Base-by-base conservation (phyloP, 2,888 invertebrate genomes). In the Icerya purchasi region DNA sequence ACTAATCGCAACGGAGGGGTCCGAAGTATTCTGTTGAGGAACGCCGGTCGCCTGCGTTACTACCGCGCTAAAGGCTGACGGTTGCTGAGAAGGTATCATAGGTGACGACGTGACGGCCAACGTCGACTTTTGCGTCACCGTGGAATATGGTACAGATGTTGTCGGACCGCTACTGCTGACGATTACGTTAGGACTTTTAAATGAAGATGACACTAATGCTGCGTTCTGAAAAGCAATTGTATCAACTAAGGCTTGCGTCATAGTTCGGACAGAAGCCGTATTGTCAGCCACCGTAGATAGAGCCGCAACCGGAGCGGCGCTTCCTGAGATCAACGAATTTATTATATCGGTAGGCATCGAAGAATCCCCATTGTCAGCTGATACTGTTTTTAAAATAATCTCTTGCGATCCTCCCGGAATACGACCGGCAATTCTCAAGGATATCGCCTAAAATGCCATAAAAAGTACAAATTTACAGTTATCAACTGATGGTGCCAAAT, bases 101-200 rank as follows among this genome's bases (percentile, higher is more conserved):
- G 36, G 14, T 14, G 36, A 14, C 3, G 56, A 18, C 20, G 23
- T n/a, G 63, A 86, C 77, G 56, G 77, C 86, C 69, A 86, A 86
- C 54, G 88, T 87, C 90, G 91, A 90, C 72, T 89, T 89, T 68
- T 87, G 86, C 71, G 90, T 90, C 52, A 90, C 89, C 73, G 83
- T 90, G 70, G 80, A 77, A 59, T 63, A 57, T 57, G 57, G 54
- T 54, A 57, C 57, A 49, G 61, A 36, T 36, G 36, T 36, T 36
- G 36, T 8, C 54, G 71, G 77, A 69, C 72, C 73, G 66, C 77
- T 76, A 73, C 84, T 84, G 66, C 83, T 82, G 65, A 88, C 88
- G 64, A 90, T 86, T 63, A 89, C 89, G 74, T 90, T 90, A 54
- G 91, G 91, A 62, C 73, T 73, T 60, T 70, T 68, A 65, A 74